phyloP scores from a whole-genome alignment of 1,140 invertebrate species.

The Carposina sasakii region DNA sequence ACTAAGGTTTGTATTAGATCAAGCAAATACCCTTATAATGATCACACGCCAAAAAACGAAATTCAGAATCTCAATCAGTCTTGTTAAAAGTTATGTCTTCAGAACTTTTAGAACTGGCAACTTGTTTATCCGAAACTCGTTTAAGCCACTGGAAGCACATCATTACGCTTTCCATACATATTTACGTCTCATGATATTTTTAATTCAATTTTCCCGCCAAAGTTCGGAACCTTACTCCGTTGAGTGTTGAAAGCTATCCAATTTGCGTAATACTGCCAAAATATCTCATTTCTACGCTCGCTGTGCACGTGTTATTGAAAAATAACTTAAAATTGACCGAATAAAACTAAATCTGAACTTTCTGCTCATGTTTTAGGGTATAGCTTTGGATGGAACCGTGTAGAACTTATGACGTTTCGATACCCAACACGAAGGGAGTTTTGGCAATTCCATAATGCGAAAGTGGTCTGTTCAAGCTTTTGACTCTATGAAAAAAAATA shows the following conservation, averaged over 20 bases:
- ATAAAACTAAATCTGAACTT: too few species aligned
- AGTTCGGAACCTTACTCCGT: slow-evolving; percentile 70
- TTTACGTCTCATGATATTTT: slow-evolving; percentile 72
- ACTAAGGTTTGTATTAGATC: too few species aligned
- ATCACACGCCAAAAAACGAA: too few species aligned
- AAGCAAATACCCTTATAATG: too few species aligned
- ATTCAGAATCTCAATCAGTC: too few species aligned
- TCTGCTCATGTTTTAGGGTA: slow-evolving; percentile 23
- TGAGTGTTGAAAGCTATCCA: slow-evolving; percentile 73
- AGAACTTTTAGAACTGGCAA: slow-evolving; percentile 3
- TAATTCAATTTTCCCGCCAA: slow-evolving; percentile 71
- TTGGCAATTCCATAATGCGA: slow-evolving; percentile 72
- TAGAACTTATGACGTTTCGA: slow-evolving; percentile 27
- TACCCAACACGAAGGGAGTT: slow-evolving; percentile 56
- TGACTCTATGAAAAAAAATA: slow-evolving; percentile 71
- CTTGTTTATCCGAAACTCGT: slow-evolving; percentile 4
- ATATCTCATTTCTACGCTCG: slow-evolving; percentile 72
- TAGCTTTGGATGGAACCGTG: slow-evolving; percentile 3
- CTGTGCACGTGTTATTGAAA: slow-evolving; percentile 29
- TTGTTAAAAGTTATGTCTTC: neutral
- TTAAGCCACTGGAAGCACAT: slow-evolving; percentile 36
- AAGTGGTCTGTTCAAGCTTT: slow-evolving; percentile 72
- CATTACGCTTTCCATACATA: slow-evolving; percentile 63
- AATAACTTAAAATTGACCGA: too few species aligned
- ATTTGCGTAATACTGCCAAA: slow-evolving; percentile 73